Base-by-base conservation (phyloP, 2,113 vertebrate genomes). In the Eclectus roratus region DNA sequence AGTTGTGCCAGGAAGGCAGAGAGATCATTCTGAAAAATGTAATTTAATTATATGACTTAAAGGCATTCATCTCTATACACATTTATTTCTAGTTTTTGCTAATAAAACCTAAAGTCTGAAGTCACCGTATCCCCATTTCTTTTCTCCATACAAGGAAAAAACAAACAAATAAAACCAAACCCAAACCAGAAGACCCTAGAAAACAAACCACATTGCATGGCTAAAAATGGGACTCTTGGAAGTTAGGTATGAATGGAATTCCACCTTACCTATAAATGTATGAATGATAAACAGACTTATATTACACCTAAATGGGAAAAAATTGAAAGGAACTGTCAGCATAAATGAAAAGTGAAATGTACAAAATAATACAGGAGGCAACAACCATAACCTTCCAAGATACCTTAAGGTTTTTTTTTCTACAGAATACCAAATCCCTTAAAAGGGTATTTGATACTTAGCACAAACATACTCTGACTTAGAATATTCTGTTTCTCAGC, bases 241-340 rank as follows among this genome's bases (percentile, higher is more conserved):
- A 98, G 93, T 97, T 95, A 97, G 95, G 91, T 94, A 98, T 94
- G 97, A 98, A 98, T 83, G 97, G 97, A 96, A 97, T 98, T 98
- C 98, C 98, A 98, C 99, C 99, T 99, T 99, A 99, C 99, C 99
- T 99, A 99, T 97, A 98, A 99, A 99, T 97, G 98, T 98, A 99
- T 98, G 98, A 98, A 98, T 98, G 98, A 98, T 97, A 98, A 98
- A 99, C 98, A 99, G 98, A 99, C 96, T 99, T 99, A 99, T 98
- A 98, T 99, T 99, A 99, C 98, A 99, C 99, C 99, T 99, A 99
- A 99, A 99, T 95, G 97, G 98, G 98, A 97, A 98, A 98, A 98
- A 98, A 98, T 96, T 94, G 97, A 98, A 97, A 98, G 98, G 96
- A 98, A 97, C 96, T 61, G 97, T 98, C 98, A 98, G 98, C 97